Conservation (phyloP, 2,888 invertebrate genomes). For the Tenthredo notha region DNA sequence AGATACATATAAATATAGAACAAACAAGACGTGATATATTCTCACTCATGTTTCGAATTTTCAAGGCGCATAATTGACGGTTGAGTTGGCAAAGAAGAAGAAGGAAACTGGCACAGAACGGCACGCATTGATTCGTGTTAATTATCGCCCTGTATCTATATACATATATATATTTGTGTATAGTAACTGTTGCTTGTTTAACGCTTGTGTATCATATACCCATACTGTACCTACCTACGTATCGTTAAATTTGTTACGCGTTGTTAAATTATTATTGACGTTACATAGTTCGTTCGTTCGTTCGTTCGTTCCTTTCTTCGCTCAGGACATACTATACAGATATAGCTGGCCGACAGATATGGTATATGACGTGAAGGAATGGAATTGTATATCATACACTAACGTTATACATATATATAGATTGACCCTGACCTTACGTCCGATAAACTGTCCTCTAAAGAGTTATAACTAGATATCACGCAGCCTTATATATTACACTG, state of each 20-base stretch:
- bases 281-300: neutral
- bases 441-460: neutral
- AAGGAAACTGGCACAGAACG: constrained; percentile 5
- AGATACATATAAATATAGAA: neutral
- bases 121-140: constrained; percentile 21
- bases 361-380: neutral
- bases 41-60: neutral
- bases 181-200: neutral
- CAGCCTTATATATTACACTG: neutral
- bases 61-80: neutral
- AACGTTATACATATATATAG: neutral
- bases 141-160: neutral
- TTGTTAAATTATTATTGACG: constrained; percentile 13
- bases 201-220: neutral
- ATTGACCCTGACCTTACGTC: constrained; percentile 9
- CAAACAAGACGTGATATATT: neutral
- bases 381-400: neutral
- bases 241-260: neutral
- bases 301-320: neutral
- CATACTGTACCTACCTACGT: neutral
- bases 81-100: neutral
- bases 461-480: neutral
- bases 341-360: neutral
- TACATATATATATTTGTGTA: neutral
- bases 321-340: neutral